Base-by-base conservation (phyloP, 2,797 vertebrate species). In the Pristis pectinata region DNA sequence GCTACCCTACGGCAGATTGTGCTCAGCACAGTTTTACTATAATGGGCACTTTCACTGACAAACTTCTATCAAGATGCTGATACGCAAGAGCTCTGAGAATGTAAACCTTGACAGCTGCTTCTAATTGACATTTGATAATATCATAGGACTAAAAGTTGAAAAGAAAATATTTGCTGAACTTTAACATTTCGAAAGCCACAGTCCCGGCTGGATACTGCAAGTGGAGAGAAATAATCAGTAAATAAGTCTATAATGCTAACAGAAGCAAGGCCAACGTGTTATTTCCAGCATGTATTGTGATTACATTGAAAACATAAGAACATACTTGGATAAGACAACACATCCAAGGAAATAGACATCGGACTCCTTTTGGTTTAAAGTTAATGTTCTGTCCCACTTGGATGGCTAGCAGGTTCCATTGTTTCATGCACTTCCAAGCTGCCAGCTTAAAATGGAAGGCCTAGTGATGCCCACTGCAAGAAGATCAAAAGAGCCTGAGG, bases 111-210 rank as follows among this genome's bases (percentile, higher is more conserved):
- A 74, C 44, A 74, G 70, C 64, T 93, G 92, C 27, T 93, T 93
- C 9, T 34, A 93, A 74, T 53, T 74, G 30, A 44, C 44, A 15
- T 74, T 53, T 74, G 64, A 93, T 74, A 49, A 74, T 93, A 74
- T 30, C 41, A 37, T 61, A 49, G 70, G 49, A 44, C 30, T 30
- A 93, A 74, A 59, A 30, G 64, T 49, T 44, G 64, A 15, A 49
- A 72, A 34, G 92, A 93, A 93, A 49, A 93, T 27, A 72, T 72
- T 72, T 93, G 92, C 67, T 53, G 41, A 34, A 93, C 41, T 53
- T 93, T 93, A 6, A 41, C 67, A 64, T 93, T 93, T 93, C 74
- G 41, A 93, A 74, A 49, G 44, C 67, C 91, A 27, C 24, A 22
- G 67, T 22, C 41, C 70, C 70, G 49, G 87, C 34, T 82, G 2